Conservation (phyloP, 2,888 invertebrate species). For the Lepidocyrtinus sp. region DNA sequence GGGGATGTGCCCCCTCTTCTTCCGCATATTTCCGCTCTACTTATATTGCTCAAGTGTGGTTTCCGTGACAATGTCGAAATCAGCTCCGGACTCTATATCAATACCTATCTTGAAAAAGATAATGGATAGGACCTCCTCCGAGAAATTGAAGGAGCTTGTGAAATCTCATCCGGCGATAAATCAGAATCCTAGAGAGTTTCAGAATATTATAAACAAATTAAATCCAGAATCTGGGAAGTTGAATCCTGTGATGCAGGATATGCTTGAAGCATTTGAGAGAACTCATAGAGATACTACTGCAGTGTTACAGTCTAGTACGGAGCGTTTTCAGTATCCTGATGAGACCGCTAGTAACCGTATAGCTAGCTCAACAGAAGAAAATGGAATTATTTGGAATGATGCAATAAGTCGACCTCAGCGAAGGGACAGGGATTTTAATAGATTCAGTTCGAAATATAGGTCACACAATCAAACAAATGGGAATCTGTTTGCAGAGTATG, state of each 20-base stretch:
- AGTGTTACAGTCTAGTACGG: slow-evolving; percentile 19
- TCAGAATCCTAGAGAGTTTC: slow-evolving; percentile 55
- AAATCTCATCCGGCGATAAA: slow-evolving; percentile 33
- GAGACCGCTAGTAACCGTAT: slow-evolving; percentile 36
- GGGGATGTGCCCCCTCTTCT: background rate
- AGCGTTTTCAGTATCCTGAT: slow-evolving; percentile 31
- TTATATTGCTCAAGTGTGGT: slow-evolving; percentile 17
- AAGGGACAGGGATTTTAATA: slow-evolving; percentile 41
- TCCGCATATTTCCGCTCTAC: slow-evolving; percentile 10
- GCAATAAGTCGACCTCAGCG: slow-evolving; percentile 25
- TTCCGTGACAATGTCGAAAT: background rate
- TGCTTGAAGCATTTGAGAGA: slow-evolving; percentile 51
- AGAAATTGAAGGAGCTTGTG: slow-evolving; percentile 42
- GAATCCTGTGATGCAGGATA: slow-evolving; percentile 65
- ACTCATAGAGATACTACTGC: slow-evolving; percentile 47
- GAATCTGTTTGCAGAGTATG: background rate
- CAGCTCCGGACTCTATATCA: slow-evolving; percentile 36
- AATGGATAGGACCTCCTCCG: slow-evolving; percentile 21
- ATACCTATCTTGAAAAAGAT: slow-evolving; percentile 43
- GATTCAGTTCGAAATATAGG: slow-evolving; percentile 66
- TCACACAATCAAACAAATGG: slow-evolving; percentile 37
- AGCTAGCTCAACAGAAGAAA: slow-evolving; percentile 53
- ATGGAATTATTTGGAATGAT: slow-evolving; percentile 51
- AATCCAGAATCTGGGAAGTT: slow-evolving; percentile 64
- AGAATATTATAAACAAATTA: slow-evolving; percentile 60